Percentiles rank a stretch among this genome's conserved stretches.
Evolutionary conservation across 2,113 vertebrate genomes (phyloP).

Genomic region (Scatophagus argus): DNA sequence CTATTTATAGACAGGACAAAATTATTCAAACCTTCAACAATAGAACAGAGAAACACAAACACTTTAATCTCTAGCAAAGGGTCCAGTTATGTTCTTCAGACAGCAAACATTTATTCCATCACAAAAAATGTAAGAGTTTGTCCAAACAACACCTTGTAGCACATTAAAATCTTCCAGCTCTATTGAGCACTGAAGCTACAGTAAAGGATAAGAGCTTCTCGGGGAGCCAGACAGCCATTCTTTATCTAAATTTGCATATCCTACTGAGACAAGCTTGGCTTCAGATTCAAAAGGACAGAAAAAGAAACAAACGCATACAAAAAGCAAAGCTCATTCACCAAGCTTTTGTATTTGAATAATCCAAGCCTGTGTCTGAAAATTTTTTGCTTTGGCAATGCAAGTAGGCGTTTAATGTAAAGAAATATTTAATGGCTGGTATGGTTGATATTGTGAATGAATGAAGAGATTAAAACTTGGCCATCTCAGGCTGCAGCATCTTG

Average conservation of each 20-base stretch:
- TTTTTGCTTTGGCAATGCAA: conserved; percentile 45
- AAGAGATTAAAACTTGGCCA: conserved; percentile 68
- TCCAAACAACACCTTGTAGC: conserved; percentile 65
- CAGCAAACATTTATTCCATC: conserved; percentile 48
- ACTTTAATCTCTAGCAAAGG: conserved; percentile 64
- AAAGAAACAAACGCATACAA: conserved; percentile 76
- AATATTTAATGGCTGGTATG: conserved; percentile 60
- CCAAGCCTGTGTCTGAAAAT: conserved; percentile 66
- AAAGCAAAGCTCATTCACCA: conserved; percentile 73
- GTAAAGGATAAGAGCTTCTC: conserved; percentile 73
- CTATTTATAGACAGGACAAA: conserved; percentile 64
- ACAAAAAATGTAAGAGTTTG: conserved; percentile 50
- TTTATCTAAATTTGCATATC: conserved; percentile 78
- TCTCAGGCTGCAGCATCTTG: conserved; percentile 45
- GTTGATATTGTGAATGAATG: conserved; percentile 65
- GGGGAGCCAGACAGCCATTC: conserved; percentile 77
- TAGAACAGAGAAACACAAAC: conserved; percentile 54
- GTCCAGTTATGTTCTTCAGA: conserved; percentile 51
- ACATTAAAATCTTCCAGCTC: conserved; percentile 59
- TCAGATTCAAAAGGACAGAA: conserved; percentile 73
- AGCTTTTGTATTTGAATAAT: conserved; percentile 81
- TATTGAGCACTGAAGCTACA: conserved; percentile 57
- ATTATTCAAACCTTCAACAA: conserved; percentile 50
- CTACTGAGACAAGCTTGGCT: conserved; percentile 76
- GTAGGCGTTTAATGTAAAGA: conserved; percentile 54